Conservation (phyloP, 1,140 invertebrate species). For the Oncopodura yosiiana region DNA sequence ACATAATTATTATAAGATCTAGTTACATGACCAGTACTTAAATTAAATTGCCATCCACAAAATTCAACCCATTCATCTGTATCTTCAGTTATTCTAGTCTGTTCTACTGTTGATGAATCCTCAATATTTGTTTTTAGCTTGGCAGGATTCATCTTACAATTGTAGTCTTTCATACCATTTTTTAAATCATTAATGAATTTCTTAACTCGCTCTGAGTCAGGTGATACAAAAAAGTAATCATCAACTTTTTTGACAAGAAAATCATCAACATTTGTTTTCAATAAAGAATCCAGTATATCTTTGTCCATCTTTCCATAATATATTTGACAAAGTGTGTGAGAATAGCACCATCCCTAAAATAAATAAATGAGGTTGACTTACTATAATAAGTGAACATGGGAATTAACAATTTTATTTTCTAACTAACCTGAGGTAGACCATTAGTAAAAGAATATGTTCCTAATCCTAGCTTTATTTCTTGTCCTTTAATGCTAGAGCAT, state of each 20-base stretch:
- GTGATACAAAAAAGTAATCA: slow-evolving; percentile 26
- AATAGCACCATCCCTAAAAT: slow-evolving; percentile 26
- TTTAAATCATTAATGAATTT: slow-evolving; percentile 12
- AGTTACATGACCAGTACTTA: slow-evolving; percentile 17
- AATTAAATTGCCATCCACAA: slow-evolving; percentile 27
- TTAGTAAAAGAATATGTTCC: not conserved
- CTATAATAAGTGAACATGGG: not conserved
- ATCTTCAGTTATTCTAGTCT: not conserved
- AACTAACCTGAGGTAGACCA: slow-evolving; percentile 19
- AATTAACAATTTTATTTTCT: not conserved
- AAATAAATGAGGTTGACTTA: not conserved
- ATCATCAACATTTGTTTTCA: slow-evolving; percentile 1
- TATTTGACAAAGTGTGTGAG: slow-evolving; percentile 21
- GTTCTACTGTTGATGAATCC: not conserved
- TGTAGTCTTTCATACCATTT: slow-evolving; percentile 5
- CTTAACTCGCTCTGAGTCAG: not conserved
- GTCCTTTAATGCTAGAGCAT: too few species aligned
- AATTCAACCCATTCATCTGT: slow-evolving; percentile 9
- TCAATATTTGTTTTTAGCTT: slow-evolving; percentile 17
- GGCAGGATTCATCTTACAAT: slow-evolving; percentile 2
- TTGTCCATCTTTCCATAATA: slow-evolving; percentile 28
- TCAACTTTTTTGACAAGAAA: slow-evolving; percentile 24
- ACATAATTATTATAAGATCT: slow-evolving; percentile 22
- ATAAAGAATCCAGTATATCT: slow-evolving; percentile 3
- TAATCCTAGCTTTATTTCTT: slow-evolving; percentile 6